Percentiles rank a stretch among this genome's conserved stretches.
These are phyloP conservation scores for Metopolophium dirhodum DNA, from an alignment of 1,140 invertebrate species.

Conservation along the genomic window DNA sequence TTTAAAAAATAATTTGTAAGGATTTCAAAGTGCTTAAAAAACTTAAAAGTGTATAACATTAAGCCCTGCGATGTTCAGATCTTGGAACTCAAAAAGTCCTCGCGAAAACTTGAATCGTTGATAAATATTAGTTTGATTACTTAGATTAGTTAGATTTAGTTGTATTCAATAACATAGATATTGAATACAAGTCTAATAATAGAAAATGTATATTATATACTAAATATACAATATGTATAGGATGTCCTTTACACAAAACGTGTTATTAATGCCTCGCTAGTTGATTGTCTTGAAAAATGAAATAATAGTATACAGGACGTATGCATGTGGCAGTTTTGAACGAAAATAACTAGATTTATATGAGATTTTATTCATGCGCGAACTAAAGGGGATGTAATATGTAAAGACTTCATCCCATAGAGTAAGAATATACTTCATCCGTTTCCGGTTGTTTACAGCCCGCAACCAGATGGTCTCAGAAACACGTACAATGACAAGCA, in stretches of 20 bases:
- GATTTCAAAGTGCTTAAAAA: not conserved
- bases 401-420: not conserved
- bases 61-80: no score
- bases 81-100: no score
- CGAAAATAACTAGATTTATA: constrained; percentile 18
- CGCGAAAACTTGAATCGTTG: not conserved
- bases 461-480: not conserved
- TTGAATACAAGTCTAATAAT: not conserved
- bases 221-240: not conserved
- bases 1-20: not conserved
- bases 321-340: not conserved
- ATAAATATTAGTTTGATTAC: not conserved
- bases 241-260: not conserved
- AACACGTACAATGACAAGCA: constrained; percentile 21
- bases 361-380: constrained; percentile 2
- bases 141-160: not conserved
- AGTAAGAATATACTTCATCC: constrained; percentile 6
- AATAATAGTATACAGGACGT: not conserved
- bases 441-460: constrained; percentile 1
- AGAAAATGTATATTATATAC: no score
- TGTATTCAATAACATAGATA: not conserved
- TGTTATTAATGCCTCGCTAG: not conserved
- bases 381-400: constrained; percentile 33
- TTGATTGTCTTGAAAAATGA: not conserved
- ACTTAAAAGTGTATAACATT: no score